Percentiles rank a stretch among this genome's conserved stretches.
These are phyloP conservation scores for Mustelus asterias DNA, from an alignment of 2,113 vertebrate genomes.

Conservation along the genomic window DNA sequence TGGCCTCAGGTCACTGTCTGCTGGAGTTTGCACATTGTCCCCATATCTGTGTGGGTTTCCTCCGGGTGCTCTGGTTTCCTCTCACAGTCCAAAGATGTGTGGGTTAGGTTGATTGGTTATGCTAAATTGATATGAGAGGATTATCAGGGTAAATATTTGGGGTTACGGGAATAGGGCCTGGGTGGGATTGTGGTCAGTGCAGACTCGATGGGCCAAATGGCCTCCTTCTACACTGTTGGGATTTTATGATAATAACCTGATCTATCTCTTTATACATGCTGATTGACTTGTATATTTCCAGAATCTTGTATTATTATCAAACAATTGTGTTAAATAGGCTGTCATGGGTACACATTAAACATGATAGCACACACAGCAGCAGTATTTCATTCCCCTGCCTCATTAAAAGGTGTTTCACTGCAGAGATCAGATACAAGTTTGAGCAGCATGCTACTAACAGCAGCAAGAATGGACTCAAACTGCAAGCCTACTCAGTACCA, in stretches of 20 bases:
- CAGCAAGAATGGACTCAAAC: not conserved
- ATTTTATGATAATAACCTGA: not conserved
- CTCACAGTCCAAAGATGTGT: no score
- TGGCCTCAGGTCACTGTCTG: no score
- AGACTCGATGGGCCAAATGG: no score
- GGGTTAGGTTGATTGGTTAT: no score
- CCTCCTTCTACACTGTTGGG: no score
- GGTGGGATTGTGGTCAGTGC: no score
- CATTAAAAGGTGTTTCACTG: not conserved
- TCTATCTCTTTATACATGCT: not conserved
- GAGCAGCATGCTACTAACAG: not conserved
- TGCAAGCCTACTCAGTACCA: not conserved
- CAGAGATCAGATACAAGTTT: not conserved
- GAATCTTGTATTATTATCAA: not conserved
- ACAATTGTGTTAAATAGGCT: not conserved
- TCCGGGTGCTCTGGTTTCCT: no score
- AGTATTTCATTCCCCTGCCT: not conserved
- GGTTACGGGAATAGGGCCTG: no score
- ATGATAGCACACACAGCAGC: not conserved
- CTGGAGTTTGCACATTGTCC: no score
- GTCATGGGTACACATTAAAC: not conserved
- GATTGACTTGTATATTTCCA: not conserved
- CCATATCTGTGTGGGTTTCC: no score
- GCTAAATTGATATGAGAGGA: no score
- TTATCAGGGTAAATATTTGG: no score